Evolutionary conservation across 2,888 invertebrate genomes (phyloP).

Genomic region (Strigamia crassipes): DNA sequence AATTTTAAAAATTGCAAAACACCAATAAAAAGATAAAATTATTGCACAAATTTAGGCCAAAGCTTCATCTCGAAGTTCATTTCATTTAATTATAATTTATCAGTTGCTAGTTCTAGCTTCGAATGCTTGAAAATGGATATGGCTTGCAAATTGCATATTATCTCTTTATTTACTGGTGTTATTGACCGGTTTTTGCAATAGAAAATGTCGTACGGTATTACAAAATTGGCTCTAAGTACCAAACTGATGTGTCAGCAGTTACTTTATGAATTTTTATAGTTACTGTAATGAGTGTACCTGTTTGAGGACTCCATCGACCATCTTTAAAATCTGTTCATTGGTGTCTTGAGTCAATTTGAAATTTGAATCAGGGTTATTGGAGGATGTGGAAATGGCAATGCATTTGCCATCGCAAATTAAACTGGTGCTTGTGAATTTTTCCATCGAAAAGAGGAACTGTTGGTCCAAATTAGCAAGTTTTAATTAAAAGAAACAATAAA

Average conservation of each 20-base stretch:
- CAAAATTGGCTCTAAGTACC: too few species aligned
- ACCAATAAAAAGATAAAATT: too few species aligned
- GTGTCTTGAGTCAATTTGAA: not conserved
- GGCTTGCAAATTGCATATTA: too few species aligned
- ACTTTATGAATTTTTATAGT: too few species aligned
- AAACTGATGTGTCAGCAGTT: too few species aligned
- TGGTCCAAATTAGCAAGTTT: not conserved
- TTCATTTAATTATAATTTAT: too few species aligned
- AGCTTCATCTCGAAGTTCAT: not conserved
- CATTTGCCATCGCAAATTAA: not conserved
- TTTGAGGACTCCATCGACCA: not conserved
- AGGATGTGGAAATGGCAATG: not conserved
- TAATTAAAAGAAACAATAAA: not conserved
- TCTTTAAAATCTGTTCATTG: slow-evolving; percentile 14
- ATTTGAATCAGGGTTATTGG: not conserved
- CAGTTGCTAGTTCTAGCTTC: too few species aligned
- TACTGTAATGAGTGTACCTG: not conserved
- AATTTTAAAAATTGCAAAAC: too few species aligned
- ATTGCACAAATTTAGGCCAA: too few species aligned
- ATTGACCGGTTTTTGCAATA: not conserved
- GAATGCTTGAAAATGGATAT: too few species aligned
- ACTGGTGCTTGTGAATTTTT: slow-evolving; percentile 33
- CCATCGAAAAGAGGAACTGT: slow-evolving; percentile 4
- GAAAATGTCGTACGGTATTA: too few species aligned
- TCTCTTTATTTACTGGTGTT: not conserved